Percentiles rank a stretch among this genome's conserved stretches.
These are phyloP conservation scores for Heterohyrax brucei DNA, from an alignment of 2,797 vertebrate species.

Conservation along the genomic window DNA sequence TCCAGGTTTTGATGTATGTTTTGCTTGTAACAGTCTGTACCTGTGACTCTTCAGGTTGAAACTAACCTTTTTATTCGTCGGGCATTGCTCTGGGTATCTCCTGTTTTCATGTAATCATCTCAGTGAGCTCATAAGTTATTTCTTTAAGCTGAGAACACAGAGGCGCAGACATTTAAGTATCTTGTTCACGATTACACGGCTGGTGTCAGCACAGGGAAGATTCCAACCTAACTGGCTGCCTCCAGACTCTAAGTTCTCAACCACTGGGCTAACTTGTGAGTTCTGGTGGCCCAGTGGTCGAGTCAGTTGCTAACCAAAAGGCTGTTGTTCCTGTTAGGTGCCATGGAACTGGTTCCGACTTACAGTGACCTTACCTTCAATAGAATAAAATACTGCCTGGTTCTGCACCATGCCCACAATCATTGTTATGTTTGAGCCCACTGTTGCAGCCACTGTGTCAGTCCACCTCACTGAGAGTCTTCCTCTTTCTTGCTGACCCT, in stretches of 20 bases:
- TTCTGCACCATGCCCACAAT: too few relatives aligned
- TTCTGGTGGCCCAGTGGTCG: too few relatives aligned
- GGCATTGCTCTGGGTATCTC: constrained; percentile 28
- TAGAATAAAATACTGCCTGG: too few relatives aligned
- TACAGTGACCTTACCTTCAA: too few relatives aligned
- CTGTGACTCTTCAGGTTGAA: constrained; percentile 46
- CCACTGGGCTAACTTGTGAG: not conserved
- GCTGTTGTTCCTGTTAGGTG: too few relatives aligned
- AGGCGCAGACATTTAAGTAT: constrained; percentile 55
- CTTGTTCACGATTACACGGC: constrained; percentile 32
- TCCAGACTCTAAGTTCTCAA: constrained; percentile 29
- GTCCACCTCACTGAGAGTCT: too few relatives aligned
- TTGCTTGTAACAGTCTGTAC: not conserved
- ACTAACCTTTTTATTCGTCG: constrained; percentile 58
- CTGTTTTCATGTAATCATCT: constrained; percentile 11
- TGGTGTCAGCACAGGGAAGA: constrained; percentile 30
- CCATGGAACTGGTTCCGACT: too few relatives aligned
- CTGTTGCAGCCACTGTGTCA: too few relatives aligned
- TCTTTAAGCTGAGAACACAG: constrained; percentile 34
- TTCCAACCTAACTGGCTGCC: constrained; percentile 61
- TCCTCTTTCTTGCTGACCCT: too few relatives aligned
- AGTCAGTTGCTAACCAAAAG: too few relatives aligned
- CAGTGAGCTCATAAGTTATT: constrained; percentile 11
- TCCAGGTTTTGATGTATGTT: not conserved
- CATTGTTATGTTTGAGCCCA: too few relatives aligned